Percentiles rank a stretch among this genome's conserved stretches.
phyloP scores from a whole-genome alignment of 2,888 invertebrate genomes.

The Beris chalybata region DNA sequence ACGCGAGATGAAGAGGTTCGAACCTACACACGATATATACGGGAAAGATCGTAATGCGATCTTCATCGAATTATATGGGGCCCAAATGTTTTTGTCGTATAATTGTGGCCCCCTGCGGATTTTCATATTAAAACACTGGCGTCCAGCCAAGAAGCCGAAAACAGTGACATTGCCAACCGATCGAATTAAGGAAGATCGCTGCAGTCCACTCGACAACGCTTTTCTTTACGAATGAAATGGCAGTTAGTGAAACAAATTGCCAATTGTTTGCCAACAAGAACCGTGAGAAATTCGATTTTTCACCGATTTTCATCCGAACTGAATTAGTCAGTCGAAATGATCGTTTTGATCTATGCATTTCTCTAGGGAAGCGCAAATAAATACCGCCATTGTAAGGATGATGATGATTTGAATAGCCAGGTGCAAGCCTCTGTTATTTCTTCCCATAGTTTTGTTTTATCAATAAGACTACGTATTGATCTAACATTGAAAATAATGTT shows the following conservation, averaged over 20 bases:
- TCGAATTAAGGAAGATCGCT: no score
- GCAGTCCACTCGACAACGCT: not conserved
- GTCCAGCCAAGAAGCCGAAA: not conserved
- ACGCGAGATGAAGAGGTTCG: no score
- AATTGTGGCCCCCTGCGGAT: conserved; percentile 1
- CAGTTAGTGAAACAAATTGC: conserved; percentile 6
- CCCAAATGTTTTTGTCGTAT: not conserved
- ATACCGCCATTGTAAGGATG: not conserved
- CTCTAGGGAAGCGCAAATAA: conserved; percentile 15
- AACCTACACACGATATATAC: no score
- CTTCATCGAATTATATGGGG: no score
- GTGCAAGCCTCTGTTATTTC: conserved; percentile 3
- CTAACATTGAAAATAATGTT: conserved; percentile 26
- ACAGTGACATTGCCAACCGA: not conserved
- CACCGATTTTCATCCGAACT: not conserved
- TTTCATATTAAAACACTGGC: conserved; percentile 9
- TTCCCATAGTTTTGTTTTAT: conserved; percentile 15
- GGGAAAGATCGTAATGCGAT: no score
- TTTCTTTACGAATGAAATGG: not conserved
- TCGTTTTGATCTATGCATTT: not conserved
- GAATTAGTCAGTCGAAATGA: no score
- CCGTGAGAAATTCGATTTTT: not conserved
- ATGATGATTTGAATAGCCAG: conserved; percentile 8
- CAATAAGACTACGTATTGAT: conserved; percentile 25
- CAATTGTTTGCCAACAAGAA: not conserved